Percentiles rank a stretch among this genome's conserved stretches.
Conservation (phyloP, 2,113 vertebrate genomes). For the Solenodon paradoxus region DNA sequence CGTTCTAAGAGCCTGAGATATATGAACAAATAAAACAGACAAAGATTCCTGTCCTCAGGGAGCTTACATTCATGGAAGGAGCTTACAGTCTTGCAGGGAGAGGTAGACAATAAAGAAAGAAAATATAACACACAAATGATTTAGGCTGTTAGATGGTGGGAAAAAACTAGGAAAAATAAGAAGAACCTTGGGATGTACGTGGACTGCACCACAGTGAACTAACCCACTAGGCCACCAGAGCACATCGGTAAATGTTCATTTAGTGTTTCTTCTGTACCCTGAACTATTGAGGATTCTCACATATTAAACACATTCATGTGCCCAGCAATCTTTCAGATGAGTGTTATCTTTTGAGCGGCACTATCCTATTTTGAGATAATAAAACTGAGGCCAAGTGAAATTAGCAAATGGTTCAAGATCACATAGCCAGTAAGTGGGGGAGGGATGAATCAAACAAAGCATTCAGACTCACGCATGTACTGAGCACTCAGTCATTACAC, state of each 20-base stretch:
- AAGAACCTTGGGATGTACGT: too few species aligned
- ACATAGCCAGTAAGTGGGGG: neutral
- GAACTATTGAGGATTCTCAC: neutral
- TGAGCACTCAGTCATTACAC: neutral
- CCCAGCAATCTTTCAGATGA: neutral
- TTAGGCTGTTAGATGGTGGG: neutral
- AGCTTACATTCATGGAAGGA: neutral
- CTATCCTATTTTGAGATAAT: neutral
- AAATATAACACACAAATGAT: neutral
- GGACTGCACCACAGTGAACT: too few species aligned
- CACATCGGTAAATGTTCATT: neutral
- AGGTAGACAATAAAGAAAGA: neutral
- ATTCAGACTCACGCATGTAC: neutral
- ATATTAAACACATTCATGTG: too few species aligned
- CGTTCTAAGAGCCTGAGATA: neutral
- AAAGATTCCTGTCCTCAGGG: neutral
- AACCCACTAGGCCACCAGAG: too few species aligned
- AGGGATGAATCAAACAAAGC: neutral
- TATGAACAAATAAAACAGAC: neutral
- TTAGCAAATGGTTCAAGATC: conserved; percentile 8
- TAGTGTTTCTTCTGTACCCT: neutral
- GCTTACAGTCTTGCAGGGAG: neutral
- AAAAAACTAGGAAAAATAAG: neutral
- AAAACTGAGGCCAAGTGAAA: conserved; percentile 3
- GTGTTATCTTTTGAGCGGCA: neutral